Evolutionary conservation across 53 echinoderm and acorn worm genomes (phyloP), one percentile per base, ranked within the genome.

Genomic region (Astropecten irregularis): DNA sequence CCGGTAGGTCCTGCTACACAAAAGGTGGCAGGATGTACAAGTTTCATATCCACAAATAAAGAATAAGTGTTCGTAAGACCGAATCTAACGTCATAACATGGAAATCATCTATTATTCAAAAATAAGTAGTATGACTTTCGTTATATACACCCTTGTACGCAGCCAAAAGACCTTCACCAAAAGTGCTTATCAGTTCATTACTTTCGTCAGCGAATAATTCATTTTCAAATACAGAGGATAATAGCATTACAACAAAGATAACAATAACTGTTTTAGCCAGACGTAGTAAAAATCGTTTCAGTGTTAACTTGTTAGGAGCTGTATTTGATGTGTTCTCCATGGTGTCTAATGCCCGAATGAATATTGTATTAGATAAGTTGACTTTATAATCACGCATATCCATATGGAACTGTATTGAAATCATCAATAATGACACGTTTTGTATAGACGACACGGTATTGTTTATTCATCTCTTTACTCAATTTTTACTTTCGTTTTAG

Each of bases 1-100:
- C 72, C 85, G 0, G 83, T 84, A 5, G 89, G 83, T 2, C 84
- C 89, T 34, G 68, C 77, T 8, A 76, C 77, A n/a, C 62, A 68
- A 22, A 36, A 84, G 15, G 76, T 89, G 33, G 65, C 65, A 10
- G 77, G 84, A 58, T 76, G 62, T 42, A 55, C 19, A 47, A 89
- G 53, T 59, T 58, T 53, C 1, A 38, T 18, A 11, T 42, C 19
- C 77, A 89, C 77, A 30, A n/a, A 35, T 25, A 25, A 40, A 40
- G 40, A 59, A 19, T 20, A 35, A 16, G 23, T 27, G 5, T 4
- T 26, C 72, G 16, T 6, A 71, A 9, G 16, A 69, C 15, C 38
- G 42, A 69, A 35, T 38, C 16, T 66, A 15, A 32, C 34, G 38
- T 34, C 34, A 37, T 66, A 30, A 66, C 34, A 66, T 4, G 38